Conservation (phyloP, 2,113 vertebrate genomes). For the Bolborhynchus lineola region DNA sequence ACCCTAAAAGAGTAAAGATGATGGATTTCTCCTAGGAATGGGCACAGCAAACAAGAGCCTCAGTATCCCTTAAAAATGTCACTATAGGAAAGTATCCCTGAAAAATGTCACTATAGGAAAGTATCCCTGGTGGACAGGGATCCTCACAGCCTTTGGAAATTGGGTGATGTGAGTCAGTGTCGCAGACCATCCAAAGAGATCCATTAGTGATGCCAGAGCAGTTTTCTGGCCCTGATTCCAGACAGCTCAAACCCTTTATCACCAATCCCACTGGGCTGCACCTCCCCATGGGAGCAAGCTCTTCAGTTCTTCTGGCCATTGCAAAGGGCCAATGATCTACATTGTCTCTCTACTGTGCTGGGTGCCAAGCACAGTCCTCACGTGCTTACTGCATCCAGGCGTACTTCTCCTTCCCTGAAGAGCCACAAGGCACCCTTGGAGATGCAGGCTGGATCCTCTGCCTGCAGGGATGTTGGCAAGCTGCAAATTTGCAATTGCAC, state of each 20-base stretch:
- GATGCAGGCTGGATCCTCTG: neutral
- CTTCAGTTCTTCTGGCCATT: too few relatives aligned
- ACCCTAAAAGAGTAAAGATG: neutral
- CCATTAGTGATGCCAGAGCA: neutral
- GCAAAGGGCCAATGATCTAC: neutral
- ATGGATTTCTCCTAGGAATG: neutral
- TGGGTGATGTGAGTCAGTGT: neutral
- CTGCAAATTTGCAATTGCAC: neutral
- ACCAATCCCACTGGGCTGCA: neutral
- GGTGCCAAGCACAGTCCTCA: neutral
- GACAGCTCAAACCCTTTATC: neutral
- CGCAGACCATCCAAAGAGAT: neutral
- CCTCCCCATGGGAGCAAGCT: accelerated
- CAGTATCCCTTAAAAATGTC: neutral
- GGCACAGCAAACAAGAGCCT: neutral
- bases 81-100: neutral
- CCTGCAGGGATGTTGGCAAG: neutral
- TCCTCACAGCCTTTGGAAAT: neutral
- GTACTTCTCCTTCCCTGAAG: neutral
- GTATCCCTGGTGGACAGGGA: neutral
- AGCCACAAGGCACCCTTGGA: neutral
- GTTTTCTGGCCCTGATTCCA: neutral
- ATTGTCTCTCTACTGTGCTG: neutral
- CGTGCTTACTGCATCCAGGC: neutral
- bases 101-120: neutral